Conservation (phyloP, 2,797 vertebrate species). For the Typhlichthys subterraneus region DNA sequence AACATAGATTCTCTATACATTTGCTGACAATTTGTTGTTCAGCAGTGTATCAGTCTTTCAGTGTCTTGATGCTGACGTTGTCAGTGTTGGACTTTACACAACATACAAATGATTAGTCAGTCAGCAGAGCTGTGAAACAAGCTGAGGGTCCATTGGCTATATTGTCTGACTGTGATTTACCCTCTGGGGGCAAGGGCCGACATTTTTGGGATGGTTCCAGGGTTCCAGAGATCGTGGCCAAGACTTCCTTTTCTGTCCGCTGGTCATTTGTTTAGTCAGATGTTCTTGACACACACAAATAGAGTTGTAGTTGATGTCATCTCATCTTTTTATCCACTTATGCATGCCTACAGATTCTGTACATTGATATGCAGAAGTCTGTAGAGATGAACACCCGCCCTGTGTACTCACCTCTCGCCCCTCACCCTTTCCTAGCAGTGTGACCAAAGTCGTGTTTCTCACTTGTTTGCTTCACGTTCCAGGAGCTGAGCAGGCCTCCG, state of each 20-base stretch:
- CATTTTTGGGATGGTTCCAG: no score
- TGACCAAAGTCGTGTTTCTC: slow-evolving; percentile 5
- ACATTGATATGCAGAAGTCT: no score
- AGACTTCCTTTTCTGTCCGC: no score
- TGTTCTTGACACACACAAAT: no score
- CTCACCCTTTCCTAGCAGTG: slow-evolving; percentile 12
- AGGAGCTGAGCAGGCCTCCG: slow-evolving; percentile 90
- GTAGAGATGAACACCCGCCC: slow-evolving; percentile 35
- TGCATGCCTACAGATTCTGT: no score
- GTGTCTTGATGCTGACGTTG: slow-evolving; percentile 18
- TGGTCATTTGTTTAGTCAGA: no score
- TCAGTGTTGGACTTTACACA: slow-evolving; percentile 37
- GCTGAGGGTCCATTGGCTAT: slow-evolving; percentile 22
- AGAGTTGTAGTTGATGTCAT: no score
- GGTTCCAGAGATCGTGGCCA: no score
- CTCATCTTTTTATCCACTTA: no score
- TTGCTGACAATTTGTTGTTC: slow-evolving; percentile 5
- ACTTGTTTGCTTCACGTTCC: slow-evolving; percentile 16
- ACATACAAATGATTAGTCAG: slow-evolving; percentile 36
- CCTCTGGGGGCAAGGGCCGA: no score
- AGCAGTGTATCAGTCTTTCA: slow-evolving; percentile 22
- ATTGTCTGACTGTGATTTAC: no score
- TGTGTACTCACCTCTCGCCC: slow-evolving; percentile 17
- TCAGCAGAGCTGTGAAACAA: slow-evolving; percentile 33
- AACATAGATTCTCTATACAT: not conserved